Base-by-base conservation (phyloP, 1,140 invertebrate genomes). In the Sinella curviseta region DNA sequence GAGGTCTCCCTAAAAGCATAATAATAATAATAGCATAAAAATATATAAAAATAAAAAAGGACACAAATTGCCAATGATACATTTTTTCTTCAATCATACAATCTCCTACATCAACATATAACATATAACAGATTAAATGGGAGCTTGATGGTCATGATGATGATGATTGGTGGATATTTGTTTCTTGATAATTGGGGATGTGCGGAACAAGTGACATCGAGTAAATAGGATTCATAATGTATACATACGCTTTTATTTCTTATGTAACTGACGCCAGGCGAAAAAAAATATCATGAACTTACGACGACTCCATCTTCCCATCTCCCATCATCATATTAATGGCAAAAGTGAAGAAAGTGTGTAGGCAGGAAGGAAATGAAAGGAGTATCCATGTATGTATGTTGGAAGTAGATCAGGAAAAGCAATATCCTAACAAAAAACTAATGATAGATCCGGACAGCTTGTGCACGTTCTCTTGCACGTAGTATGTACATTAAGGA, bases 181-280 rank as follows among this genome's bases (percentile, higher is more conserved):
- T 60, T 60, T 4, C 65, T 30, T 70, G 57, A n/a, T 70, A 70
- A 70, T 70, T 70, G 65, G 65, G 65, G 65, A 70, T 70, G 65
- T 70, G 4, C 65, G 65, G 65, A 70, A 30, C 28, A 70, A 24
- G 31, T 70, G 30, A 33, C 65, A 33, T n/a, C 24, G 57, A 26
- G 24, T 4, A 48, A 20, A 48, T 20, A 20, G 39, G 8, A 48
- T 48, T 48, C 39, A 12, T 48, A 8, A 48, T 48, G 8, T 48
- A 48, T 48, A 48, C 39, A 48, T 8, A 48, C 39, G 8, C 39
- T 12, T 20, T 8, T 48, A 48, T 20, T 48, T 48, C 20, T 48
- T 48, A 48, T 20, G 39, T 48, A 48, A 48, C 39, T 48, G 20
- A 12, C 39, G 39, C n/a, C n/a, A n/a, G n/a, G n/a, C n/a, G n/a